phyloP scores from a whole-genome alignment of 2,797 vertebrate genomes.

The Sebastiscus tertius region DNA sequence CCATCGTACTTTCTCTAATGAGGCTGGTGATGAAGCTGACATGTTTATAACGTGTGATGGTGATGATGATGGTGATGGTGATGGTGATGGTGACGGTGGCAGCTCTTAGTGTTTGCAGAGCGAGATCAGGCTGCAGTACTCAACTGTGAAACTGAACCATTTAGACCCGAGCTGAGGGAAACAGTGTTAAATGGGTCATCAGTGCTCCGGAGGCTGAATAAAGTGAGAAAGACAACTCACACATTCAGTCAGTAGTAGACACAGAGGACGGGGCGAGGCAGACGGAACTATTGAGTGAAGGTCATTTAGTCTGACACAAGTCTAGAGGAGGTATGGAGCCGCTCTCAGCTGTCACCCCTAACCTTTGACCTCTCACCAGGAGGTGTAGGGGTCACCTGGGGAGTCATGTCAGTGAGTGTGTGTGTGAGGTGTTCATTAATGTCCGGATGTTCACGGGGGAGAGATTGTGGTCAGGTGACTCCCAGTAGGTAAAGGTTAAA shows the following conservation, averaged over 20 bases:
- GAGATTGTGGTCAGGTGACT: constrained; percentile 22
- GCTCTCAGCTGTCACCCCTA: constrained; percentile 63
- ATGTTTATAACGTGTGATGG: background rate
- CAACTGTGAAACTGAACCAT: constrained; percentile 23
- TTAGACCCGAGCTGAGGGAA: constrained; percentile 36
- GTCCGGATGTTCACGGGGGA: constrained; percentile 1
- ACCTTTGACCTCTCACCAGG: constrained; percentile 61
- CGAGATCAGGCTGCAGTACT: background rate
- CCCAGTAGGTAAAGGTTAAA: constrained; percentile 6
- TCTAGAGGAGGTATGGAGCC: background rate
- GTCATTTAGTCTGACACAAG: background rate
- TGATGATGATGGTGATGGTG: background rate
- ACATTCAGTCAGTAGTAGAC: constrained; percentile 7
- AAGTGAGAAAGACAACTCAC: constrained; percentile 6
- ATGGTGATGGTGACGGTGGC: background rate
- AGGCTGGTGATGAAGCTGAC: background rate
- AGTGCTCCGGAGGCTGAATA: background rate
- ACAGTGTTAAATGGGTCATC: constrained; percentile 46
- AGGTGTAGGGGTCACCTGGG: constrained; percentile 36
- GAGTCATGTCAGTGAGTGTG: constrained; percentile 42
- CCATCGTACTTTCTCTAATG: background rate
- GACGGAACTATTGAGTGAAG: background rate
- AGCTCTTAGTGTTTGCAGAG: background rate
- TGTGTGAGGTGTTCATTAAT: constrained; percentile 57
- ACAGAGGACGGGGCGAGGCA: background rate